Conservation (phyloP, 2,888 invertebrate genomes). For the Aleiodes leptofemur region DNA sequence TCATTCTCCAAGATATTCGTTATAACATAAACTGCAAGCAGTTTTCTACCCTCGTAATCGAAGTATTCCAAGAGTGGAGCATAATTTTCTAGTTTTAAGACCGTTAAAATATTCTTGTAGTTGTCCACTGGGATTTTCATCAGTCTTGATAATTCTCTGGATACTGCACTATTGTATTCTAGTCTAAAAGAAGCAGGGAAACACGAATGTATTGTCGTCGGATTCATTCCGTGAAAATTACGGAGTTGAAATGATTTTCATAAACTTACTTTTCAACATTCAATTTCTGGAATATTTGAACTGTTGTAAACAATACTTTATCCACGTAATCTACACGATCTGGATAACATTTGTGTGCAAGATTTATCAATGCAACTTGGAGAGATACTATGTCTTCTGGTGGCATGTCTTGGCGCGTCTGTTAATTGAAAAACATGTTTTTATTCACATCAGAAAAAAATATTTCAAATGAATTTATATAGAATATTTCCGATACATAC, state of each 20-base stretch:
- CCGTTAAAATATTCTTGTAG: conserved; percentile 93
- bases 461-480: too few species aligned
- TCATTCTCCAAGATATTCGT: conserved; percentile 94
- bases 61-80: conserved; percentile 90
- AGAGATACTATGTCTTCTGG: conserved; percentile 96
- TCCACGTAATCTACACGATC: conserved; percentile 96
- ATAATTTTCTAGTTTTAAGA: conserved; percentile 92
- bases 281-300: conserved; percentile 92
- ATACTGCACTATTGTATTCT: conserved; percentile 88
- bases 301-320: conserved; percentile 93
- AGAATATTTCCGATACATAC: too few species aligned
- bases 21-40: conserved; percentile 91
- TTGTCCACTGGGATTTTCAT: conserved; percentile 96
- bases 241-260: neutral
- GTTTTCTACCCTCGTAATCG: conserved; percentile 90
- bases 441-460: too few species aligned
- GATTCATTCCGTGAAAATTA: neutral
- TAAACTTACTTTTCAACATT: conserved; percentile 85
- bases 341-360: conserved; percentile 98
- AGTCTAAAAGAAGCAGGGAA: conserved; percentile 76
- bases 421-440: conserved; percentile 60
- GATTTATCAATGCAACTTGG: conserved; percentile 94
- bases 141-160: conserved; percentile 94
- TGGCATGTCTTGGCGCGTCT: conserved; percentile 96
- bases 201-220: neutral